Percentiles rank a stretch among this genome's conserved stretches.
phyloP scores from a whole-genome alignment of 2,888 invertebrate genomes.

The Polymixis flavicincta region DNA sequence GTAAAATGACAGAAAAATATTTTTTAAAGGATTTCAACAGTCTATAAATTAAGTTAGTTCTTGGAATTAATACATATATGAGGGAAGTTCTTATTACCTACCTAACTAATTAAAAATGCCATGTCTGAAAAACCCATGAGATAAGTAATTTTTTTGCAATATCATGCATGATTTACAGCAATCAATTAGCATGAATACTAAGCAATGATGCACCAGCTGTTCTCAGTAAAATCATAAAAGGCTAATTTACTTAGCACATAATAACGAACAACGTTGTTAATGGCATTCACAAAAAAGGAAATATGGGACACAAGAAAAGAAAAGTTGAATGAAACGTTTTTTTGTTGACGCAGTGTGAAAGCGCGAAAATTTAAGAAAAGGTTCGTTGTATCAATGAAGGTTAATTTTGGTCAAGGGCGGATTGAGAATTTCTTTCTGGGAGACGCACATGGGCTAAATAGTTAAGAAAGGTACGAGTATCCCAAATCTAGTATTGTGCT shows the following conservation, averaged over 20 bases:
- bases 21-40: no score
- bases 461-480: no score
- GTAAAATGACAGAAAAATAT: conserved; percentile 15
- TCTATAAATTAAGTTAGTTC: neutral
- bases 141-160: conserved; percentile 21
- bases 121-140: conserved; percentile 37
- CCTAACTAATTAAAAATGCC: neutral
- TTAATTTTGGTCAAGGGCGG: no score
- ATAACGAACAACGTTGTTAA: neutral
- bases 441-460: no score
- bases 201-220: neutral
- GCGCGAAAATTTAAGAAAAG: no score
- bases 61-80: neutral
- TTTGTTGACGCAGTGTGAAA: no score
- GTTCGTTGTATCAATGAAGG: no score
- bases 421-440: no score
- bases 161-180: neutral
- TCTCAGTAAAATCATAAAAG: conserved; percentile 9
- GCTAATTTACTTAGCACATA: neutral
- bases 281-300: no score
- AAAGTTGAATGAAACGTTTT: neutral
- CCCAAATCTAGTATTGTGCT: no score
- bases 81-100: neutral
- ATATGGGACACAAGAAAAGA: no score
- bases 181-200: conserved; percentile 25